phyloP scores from a whole-genome alignment of 2,888 invertebrate species.

The Dendrolimus houi region DNA sequence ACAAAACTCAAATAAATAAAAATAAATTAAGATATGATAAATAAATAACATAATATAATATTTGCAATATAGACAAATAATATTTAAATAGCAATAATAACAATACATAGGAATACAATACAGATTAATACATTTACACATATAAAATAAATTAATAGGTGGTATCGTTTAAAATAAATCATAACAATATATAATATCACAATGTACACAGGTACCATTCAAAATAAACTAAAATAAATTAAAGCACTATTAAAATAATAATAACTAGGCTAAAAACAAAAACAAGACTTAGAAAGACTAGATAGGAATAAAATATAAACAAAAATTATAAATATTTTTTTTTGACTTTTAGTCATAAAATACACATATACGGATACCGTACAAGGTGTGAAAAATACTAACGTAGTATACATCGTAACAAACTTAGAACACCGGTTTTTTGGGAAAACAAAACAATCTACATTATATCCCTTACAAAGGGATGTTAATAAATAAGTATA shows the following conservation, averaged over 20 bases:
- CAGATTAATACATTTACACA: constrained; percentile 15
- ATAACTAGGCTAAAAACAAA: constrained; percentile 23
- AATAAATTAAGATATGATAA: constrained; percentile 7
- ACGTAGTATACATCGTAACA: constrained; percentile 65
- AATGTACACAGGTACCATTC: constrained; percentile 7
- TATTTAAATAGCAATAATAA: constrained; percentile 8
- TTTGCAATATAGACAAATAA: neutral
- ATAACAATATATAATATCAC: constrained; percentile 11
- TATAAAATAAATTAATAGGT: constrained; percentile 14
- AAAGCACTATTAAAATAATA: constrained; percentile 7
- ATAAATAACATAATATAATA: constrained; percentile 3
- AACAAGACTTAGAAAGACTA: constrained; percentile 52
- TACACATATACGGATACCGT: constrained; percentile 74
- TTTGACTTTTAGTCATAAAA: constrained; percentile 42
- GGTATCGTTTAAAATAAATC: constrained; percentile 3
- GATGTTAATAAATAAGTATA: constrained; percentile 47
- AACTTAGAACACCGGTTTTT: constrained; percentile 57
- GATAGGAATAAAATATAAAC: constrained; percentile 30
- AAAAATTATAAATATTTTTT: constrained; percentile 22
- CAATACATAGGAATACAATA: constrained; percentile 13
- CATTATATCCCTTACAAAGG: constrained; percentile 52
- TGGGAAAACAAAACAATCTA: constrained; percentile 60
- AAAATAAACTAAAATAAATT: constrained; percentile 1
- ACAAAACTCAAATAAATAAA: constrained; percentile 11
- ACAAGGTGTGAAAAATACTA: constrained; percentile 58